These are phyloP conservation scores for Drosophila vallismaia DNA, from an alignment of 2,888 invertebrate genomes.

Conservation along the genomic window DNA sequence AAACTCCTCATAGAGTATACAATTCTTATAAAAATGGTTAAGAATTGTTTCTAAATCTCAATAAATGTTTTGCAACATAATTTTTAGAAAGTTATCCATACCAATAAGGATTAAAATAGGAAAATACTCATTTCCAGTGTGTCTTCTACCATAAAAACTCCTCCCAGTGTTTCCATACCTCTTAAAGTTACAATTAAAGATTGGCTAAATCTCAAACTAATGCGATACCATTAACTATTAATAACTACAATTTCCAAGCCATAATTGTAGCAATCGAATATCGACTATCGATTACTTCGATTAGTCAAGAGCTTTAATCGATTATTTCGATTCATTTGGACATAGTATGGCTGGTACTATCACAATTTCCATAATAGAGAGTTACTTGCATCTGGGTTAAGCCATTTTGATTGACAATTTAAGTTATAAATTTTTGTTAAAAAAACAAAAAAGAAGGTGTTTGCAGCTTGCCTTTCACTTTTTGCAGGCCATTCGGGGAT, in stretches of 20 bases:
- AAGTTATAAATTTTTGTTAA: conserved; percentile 7
- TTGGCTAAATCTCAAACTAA: background rate
- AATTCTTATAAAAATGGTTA: too few relatives aligned
- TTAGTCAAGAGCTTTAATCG: conserved; percentile 15
- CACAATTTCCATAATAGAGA: conserved; percentile 21
- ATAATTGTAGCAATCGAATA: conserved; percentile 2
- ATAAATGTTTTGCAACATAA: too few relatives aligned
- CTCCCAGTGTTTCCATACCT: background rate
- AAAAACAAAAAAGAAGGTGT: too few relatives aligned
- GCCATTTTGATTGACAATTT: conserved; percentile 37
- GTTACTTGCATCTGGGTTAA: conserved; percentile 32
- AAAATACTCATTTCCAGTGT: background rate
- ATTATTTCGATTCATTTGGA: conserved; percentile 34
- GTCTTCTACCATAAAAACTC: background rate
- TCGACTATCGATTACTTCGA: conserved; percentile 5
- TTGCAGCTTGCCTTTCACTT: conserved; percentile 28
- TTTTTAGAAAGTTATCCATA: too few relatives aligned
- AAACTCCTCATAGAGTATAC: too few relatives aligned
- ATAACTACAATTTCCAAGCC: background rate
- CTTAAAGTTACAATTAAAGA: background rate
- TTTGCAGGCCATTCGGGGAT: conserved; percentile 1
- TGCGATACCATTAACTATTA: too few relatives aligned
- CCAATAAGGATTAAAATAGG: too few relatives aligned
- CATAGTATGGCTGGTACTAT: conserved; percentile 4
- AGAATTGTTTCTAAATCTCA: too few relatives aligned